Evolutionary conservation across 2,888 invertebrate genomes (phyloP).

Genomic region (Melanargia galathea): DNA sequence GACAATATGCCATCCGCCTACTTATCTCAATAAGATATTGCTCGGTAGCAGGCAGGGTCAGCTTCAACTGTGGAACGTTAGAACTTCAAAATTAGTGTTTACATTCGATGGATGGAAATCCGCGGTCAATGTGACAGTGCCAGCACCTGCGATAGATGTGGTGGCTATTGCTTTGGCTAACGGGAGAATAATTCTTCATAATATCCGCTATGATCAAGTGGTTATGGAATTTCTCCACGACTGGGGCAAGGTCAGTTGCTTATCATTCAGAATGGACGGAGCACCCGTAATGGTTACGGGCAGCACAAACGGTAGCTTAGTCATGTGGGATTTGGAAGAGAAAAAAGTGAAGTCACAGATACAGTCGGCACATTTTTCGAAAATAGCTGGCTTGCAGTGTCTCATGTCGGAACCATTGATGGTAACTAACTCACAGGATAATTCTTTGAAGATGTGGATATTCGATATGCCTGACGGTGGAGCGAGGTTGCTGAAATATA

Average conservation of each 20-base stretch:
- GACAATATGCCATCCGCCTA: slow-evolving; percentile 94
- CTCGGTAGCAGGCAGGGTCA: slow-evolving; percentile 92
- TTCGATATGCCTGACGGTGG: slow-evolving; percentile 97
- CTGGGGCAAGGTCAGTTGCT: slow-evolving; percentile 92
- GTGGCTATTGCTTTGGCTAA: slow-evolving; percentile 92
- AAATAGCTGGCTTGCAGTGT: slow-evolving; percentile 91
- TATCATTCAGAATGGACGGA: slow-evolving; percentile 94
- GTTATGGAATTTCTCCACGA: slow-evolving; percentile 94
- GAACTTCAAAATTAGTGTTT: slow-evolving; percentile 87
- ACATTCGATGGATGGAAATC: slow-evolving; percentile 89
- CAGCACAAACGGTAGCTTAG: slow-evolving; percentile 91
- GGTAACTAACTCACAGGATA: slow-evolving; percentile 96
- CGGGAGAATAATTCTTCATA: slow-evolving; percentile 93
- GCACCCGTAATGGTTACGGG: slow-evolving; percentile 93
- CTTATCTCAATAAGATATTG: slow-evolving; percentile 96
- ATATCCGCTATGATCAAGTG: slow-evolving; percentile 91
- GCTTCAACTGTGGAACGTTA: slow-evolving; percentile 95
- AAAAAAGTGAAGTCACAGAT: slow-evolving; percentile 90
- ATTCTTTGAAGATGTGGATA: slow-evolving; percentile 94
- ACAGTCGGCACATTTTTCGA: slow-evolving; percentile 87
- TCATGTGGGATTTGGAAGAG: slow-evolving; percentile 96
- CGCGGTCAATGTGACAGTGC: slow-evolving; percentile 88
- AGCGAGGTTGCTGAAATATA: slow-evolving; percentile 88
- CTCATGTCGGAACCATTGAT: slow-evolving; percentile 94
- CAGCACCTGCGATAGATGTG: slow-evolving; percentile 96